phyloP scores from a whole-genome alignment of 2,888 invertebrate species.

The Drosophila mimica region DNA sequence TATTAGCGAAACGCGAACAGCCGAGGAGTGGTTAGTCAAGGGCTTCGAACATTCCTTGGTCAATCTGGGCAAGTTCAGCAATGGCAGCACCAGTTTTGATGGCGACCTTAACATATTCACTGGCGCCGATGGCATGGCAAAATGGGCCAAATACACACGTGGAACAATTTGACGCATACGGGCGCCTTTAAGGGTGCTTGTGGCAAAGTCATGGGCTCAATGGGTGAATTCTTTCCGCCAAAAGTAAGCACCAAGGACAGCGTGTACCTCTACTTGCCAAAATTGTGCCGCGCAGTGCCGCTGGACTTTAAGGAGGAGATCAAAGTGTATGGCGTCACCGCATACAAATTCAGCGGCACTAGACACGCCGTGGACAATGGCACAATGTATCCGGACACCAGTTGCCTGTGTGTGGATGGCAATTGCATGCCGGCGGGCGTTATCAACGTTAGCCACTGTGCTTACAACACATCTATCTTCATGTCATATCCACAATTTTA shows the following conservation, averaged over 20 bases:
- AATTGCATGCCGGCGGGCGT: conserved; percentile 90
- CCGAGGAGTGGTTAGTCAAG: conserved; percentile 90
- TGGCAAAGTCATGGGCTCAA: conserved; percentile 89
- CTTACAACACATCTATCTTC: conserved; percentile 91
- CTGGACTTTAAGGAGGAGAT: conserved; percentile 88
- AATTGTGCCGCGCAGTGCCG: conserved; percentile 90
- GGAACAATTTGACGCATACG: conserved; percentile 89
- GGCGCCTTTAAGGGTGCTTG: conserved; percentile 86
- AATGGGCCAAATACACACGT: conserved; percentile 89
- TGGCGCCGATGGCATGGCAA: conserved; percentile 87
- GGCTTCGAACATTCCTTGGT: conserved; percentile 92
- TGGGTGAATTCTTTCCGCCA: conserved; percentile 92
- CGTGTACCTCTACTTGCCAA: conserved; percentile 90
- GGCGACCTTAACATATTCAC: conserved; percentile 92
- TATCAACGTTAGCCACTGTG: conserved; percentile 90
- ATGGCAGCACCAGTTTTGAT: conserved; percentile 90
- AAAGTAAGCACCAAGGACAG: conserved; percentile 86
- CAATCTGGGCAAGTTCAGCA: conserved; percentile 88
- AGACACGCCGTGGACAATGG: conserved; percentile 89
- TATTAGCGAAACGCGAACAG: conserved; percentile 87
- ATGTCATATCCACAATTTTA: conserved; percentile 94
- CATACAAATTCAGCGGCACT: conserved; percentile 89
- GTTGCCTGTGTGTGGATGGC: conserved; percentile 89
- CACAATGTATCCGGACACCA: conserved; percentile 87
- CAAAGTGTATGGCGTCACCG: conserved; percentile 87